Base-by-base conservation (phyloP, 2,113 vertebrate genomes). In the Melanerpes formicivorus region DNA sequence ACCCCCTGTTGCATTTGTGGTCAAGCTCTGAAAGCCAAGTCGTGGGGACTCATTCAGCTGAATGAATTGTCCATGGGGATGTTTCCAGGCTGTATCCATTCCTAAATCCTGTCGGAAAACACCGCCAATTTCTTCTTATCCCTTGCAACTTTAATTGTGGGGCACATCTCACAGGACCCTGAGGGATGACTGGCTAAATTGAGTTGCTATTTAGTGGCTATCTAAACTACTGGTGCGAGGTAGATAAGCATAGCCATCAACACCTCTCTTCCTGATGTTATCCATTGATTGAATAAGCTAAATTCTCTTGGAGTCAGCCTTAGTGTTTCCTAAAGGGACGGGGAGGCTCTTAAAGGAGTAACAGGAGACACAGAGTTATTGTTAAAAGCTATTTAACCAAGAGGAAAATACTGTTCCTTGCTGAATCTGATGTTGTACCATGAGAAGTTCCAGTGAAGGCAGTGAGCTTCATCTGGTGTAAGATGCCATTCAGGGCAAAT, bases 1-100 rank as follows among this genome's bases (percentile, higher is more conserved):
- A 3, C 1, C 1, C 26, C 30, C 29, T 34, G 0, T 14, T 80
- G 32, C 66, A 7, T n/a, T 78, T 2, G 0, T 60, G 60, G 48
- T 30, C 0, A 0, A 29, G 54, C 65, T 91, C 58, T 80, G 52
- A 54, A 74, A 83, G 54, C 72, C 62, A 80, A 74, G 14, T 34
- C 11, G 7, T 18, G 0, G 27, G 66, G 58, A 50, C 32, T 69
- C 59, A 10, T 80, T 69, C 59, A 81, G 63, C 52, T 65, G 83
- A 60, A 26, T 1, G 8, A 62, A n/a, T 44, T 0, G 0, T 46
- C 84, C 74, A 10, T 17, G 27, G 76, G 66, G 25, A 50, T 46
- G 70, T 65, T 84, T 78, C 21, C 66, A 55, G 63, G 44, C 50
- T 46, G 34, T 50, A 23, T 67, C 80, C 29, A 50, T 72, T 44